Evolutionary conservation across 2,113 vertebrate genomes (phyloP).

Genomic region (Muscicapa adusta): DNA sequence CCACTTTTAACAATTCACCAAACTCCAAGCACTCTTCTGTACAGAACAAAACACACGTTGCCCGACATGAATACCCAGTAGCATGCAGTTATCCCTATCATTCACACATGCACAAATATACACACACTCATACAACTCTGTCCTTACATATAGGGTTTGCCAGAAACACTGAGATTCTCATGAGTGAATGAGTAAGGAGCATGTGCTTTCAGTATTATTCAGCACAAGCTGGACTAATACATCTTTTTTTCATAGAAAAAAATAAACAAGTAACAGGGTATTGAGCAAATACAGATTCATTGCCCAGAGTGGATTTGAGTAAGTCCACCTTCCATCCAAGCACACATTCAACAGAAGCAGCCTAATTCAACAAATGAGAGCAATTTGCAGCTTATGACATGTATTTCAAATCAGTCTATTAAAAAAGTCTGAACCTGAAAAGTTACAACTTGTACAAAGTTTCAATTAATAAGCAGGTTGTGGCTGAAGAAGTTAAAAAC

Average conservation of each 20-base stretch:
- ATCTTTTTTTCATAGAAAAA: background rate
- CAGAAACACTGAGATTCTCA: fast-evolving
- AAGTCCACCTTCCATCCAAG: background rate
- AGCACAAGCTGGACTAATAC: background rate
- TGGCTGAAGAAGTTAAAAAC: background rate
- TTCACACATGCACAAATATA: background rate
- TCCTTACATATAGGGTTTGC: background rate
- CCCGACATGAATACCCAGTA: fast-evolving
- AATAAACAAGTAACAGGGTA: background rate
- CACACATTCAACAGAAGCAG: background rate
- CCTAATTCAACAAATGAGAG: background rate
- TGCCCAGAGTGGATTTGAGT: background rate
- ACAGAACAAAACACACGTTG: fast-evolving
- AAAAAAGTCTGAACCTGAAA: background rate
- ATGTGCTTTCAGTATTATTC: fast-evolving
- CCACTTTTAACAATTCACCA: background rate
- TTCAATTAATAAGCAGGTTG: background rate
- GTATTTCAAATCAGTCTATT: background rate
- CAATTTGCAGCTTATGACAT: background rate
- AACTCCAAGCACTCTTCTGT: background rate
- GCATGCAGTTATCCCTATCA: background rate
- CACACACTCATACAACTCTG: fast-evolving
- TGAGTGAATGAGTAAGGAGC: background rate
- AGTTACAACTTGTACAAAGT: background rate
- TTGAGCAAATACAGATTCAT: background rate